Conservation (phyloP, 2,797 vertebrate species). For the Harpagifer antarcticus region DNA sequence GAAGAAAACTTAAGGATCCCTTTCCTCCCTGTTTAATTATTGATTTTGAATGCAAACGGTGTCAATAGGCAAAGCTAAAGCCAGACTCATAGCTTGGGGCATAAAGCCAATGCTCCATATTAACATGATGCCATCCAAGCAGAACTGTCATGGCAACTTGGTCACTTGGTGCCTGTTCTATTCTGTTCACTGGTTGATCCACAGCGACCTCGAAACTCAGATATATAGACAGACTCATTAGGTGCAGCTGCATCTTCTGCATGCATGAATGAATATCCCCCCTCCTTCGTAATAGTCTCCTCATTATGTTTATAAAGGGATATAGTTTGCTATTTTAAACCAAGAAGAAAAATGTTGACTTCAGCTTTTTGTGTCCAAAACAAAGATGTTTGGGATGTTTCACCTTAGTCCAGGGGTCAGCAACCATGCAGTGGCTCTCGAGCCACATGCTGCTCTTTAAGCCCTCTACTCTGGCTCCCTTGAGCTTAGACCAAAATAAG, state of each 20-base stretch:
- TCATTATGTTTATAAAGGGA: not conserved
- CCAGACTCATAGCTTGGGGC: not conserved
- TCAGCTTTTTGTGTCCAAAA: not conserved
- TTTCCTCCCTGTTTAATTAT: constrained; percentile 12
- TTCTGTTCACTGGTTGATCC: constrained; percentile 40
- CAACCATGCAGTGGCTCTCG: too few relatives aligned
- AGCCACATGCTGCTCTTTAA: too few relatives aligned
- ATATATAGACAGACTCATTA: constrained; percentile 25
- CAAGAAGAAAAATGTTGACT: not conserved
- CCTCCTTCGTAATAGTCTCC: not conserved
- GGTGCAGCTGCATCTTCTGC: constrained; percentile 19
- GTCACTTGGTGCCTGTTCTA: too few relatives aligned
- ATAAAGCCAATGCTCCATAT: constrained; percentile 38
- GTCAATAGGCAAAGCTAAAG: constrained; percentile 16
- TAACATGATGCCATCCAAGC: constrained; percentile 26
- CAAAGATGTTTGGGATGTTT: not conserved
- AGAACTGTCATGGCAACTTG: constrained; percentile 29
- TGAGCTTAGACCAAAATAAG: too few relatives aligned
- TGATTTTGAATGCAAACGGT: constrained; percentile 23
- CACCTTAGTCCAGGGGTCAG: not conserved
- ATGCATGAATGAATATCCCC: constrained; percentile 6
- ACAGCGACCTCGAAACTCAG: constrained; percentile 14
- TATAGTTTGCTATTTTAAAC: not conserved
- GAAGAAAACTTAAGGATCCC: not conserved
- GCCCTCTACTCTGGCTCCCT: too few relatives aligned